Evolutionary conservation across 53 echinoderm and acorn worm genomes (phyloP).

Genomic region (Actinopyga echinites): DNA sequence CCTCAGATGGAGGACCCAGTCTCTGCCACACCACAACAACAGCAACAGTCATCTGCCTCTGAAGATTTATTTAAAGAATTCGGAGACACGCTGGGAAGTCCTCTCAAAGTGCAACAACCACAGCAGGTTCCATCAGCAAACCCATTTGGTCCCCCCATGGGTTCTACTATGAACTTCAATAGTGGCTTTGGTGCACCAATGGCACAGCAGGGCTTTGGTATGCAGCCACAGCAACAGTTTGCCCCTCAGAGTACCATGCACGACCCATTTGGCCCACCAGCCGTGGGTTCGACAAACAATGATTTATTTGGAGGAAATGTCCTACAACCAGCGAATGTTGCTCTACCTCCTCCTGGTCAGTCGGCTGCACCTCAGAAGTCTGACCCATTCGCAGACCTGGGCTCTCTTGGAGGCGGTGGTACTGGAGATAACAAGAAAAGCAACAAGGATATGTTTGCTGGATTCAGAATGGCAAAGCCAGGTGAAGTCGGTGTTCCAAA

Average conservation of each 20-base stretch:
- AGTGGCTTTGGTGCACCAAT: slow-evolving; percentile 26
- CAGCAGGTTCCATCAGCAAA: slow-evolving; percentile 44
- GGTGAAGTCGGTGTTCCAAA: slow-evolving; percentile 76
- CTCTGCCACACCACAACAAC: too few relatives aligned
- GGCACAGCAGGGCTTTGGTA: slow-evolving; percentile 21
- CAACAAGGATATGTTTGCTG: slow-evolving; percentile 79
- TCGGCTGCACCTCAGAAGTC: slow-evolving; percentile 47
- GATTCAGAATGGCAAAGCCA: slow-evolving; percentile 93
- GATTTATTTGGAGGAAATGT: slow-evolving; percentile 21
- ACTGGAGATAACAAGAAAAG: slow-evolving; percentile 51
- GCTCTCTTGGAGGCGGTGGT: slow-evolving; percentile 57
- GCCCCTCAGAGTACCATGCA: slow-evolving; percentile 16
- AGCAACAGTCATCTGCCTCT: slow-evolving; percentile 56
- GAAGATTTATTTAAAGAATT: slow-evolving; percentile 92
- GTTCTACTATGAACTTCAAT: slow-evolving; percentile 37
- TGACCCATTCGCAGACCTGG: slow-evolving; percentile 86
- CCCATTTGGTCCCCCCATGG: slow-evolving; percentile 61
- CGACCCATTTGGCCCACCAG: slow-evolving; percentile 27
- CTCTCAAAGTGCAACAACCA: slow-evolving; percentile 44
- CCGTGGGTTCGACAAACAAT: slow-evolving; percentile 30
- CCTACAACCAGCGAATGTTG: slow-evolving; percentile 59
- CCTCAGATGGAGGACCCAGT: too few relatives aligned
- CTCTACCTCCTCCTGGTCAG: slow-evolving; percentile 50
- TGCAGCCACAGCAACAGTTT: slow-evolving; percentile 43
- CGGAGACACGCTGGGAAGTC: slow-evolving; percentile 69